These are phyloP conservation scores for Dysmachus trigonus DNA, from an alignment of 2,888 invertebrate genomes.

Conservation along the genomic window DNA sequence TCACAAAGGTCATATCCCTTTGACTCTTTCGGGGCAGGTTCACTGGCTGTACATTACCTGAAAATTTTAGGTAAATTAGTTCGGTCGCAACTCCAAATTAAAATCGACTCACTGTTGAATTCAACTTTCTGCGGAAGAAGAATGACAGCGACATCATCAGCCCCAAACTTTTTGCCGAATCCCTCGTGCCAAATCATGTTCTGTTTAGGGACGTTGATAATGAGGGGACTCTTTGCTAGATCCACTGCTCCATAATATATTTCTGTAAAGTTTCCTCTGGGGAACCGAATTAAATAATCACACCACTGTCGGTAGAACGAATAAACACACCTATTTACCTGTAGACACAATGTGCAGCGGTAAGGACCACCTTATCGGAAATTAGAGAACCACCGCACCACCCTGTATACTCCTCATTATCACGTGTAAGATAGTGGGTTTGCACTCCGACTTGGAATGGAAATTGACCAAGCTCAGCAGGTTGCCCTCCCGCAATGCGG, in stretches of 20 bases:
- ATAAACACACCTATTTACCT: not conserved
- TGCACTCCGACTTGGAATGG: slow-evolving; percentile 15
- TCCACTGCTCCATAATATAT: not conserved
- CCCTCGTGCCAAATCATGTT: not conserved
- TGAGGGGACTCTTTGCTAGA: not conserved
- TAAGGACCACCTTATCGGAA: not conserved
- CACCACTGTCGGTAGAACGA: no score
- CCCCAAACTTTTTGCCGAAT: not conserved
- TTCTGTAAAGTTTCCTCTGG: not conserved
- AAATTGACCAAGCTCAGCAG: not conserved
- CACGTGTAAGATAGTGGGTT: not conserved
- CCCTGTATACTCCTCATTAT: not conserved
- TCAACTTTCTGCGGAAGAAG: not conserved
- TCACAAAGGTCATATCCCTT: not conserved
- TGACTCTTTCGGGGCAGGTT: not conserved
- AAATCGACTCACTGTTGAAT: not conserved
- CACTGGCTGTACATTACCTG: not conserved
- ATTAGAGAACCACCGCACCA: slow-evolving; percentile 4
- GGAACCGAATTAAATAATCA: not conserved
- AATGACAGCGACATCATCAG: not conserved
- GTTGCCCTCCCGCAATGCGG: not conserved
- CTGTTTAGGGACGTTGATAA: not conserved
- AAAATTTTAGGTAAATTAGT: not conserved
- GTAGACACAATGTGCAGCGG: not conserved
- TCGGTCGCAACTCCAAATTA: not conserved